A percentile compares a stretch with the other conserved stretches of the same genome.
Conservation (phyloP, 2,113 vertebrate genomes). For the Crotalus helleri region DNA sequence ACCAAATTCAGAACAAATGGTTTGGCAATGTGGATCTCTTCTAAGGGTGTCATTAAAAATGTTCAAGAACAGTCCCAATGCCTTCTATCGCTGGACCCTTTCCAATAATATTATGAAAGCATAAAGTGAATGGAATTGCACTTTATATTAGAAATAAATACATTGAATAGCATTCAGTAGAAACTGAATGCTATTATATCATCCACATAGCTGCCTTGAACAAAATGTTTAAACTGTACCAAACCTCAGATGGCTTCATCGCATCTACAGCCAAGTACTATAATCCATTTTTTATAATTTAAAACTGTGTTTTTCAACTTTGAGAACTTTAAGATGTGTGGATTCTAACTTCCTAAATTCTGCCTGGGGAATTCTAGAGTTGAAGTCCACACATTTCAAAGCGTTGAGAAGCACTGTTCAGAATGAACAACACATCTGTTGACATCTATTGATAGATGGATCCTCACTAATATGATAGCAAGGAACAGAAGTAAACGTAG, state of each 20-base stretch:
- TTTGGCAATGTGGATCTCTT: neutral
- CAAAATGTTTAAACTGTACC: neutral
- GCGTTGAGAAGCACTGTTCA: neutral
- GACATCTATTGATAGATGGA: neutral
- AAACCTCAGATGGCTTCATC: neutral
- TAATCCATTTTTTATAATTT: neutral
- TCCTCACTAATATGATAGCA: neutral
- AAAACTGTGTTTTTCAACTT: neutral
- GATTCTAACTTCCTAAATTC: neutral
- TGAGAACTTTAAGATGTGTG: neutral
- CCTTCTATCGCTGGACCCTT: neutral
- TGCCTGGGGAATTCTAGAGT: neutral
- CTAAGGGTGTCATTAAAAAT: neutral
- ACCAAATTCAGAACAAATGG: neutral
- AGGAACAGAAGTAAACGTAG: neutral
- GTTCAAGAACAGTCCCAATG: neutral
- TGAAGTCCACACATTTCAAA: neutral
- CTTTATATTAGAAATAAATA: neutral
- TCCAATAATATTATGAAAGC: neutral
- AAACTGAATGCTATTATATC: neutral
- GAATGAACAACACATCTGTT: neutral
- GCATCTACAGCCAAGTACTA: neutral
- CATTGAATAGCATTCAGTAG: neutral
- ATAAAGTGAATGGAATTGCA: neutral
- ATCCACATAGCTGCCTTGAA: neutral